phyloP scores from a whole-genome alignment of 1,140 invertebrate species.

The Drosophila pruinosa region DNA sequence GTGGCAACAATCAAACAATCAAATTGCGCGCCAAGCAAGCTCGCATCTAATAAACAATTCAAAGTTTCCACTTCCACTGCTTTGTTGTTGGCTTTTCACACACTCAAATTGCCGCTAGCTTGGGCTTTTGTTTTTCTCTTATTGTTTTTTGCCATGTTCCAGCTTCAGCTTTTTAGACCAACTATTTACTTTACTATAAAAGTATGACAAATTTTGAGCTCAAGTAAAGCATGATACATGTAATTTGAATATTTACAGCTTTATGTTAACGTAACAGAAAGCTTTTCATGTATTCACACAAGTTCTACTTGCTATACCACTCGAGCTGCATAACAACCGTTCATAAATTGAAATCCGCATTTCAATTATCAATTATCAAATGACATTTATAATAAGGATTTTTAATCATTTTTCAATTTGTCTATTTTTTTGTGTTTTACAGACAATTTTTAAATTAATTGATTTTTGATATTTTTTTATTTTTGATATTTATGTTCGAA shows the following conservation, averaged over 20 bases:
- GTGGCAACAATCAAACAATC: constrained; percentile 68
- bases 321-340: too few species aligned
- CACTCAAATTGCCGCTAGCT: constrained; percentile 37
- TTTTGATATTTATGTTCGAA: too few species aligned
- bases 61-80: constrained; percentile 24
- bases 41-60: constrained; percentile 51
- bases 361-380: too few species aligned
- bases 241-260: not conserved
- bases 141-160: constrained; percentile 13
- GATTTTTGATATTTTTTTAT: too few species aligned
- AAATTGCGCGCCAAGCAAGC: constrained; percentile 60
- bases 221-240: not conserved
- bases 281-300: not conserved
- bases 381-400: too few species aligned
- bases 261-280: constrained; percentile 19
- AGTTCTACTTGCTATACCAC: constrained; percentile 24
- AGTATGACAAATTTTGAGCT: constrained; percentile 2
- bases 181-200: not conserved
- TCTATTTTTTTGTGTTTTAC: too few species aligned
- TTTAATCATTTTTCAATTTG: too few species aligned
- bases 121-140: constrained; percentile 26
- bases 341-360: too few species aligned
- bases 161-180: constrained; percentile 21
- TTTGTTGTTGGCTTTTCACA: constrained; percentile 8
- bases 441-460: too few species aligned